Evolutionary conservation across 92 coral and sea anemone genomes (phyloP), one percentile per base, ranked within the genome.

Genomic region (Pocillopora meandrina): DNA sequence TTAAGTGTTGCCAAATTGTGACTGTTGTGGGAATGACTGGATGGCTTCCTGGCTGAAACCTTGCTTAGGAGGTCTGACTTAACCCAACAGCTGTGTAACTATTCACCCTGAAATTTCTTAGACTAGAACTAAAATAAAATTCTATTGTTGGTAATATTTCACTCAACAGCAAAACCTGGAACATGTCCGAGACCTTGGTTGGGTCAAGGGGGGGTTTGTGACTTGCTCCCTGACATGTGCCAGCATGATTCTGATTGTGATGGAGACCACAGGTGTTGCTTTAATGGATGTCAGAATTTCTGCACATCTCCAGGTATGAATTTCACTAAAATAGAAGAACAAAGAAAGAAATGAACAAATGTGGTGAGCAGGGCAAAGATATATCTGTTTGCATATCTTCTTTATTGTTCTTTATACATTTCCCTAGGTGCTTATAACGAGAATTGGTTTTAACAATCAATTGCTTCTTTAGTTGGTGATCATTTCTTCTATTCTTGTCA

Each of bases 181-280:
- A 88, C 69, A 63, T 94, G 98, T 66, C 95, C 93, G 56, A 90
- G 67, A 64, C 93, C 98, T 47, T 92, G 95, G 93, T 92, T 90
- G 75, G 98, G 98, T 26, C 75, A 89, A 35, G 76, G 72, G 26
- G 98, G 98, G n/a, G 56, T 89, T 70, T 94, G 98, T 76, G 92
- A 94, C 26, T 83, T 1, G 52, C 98, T 93, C 23, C 95, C 93
- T 12, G 93, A 90, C 86, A 88, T 75, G 92, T 94, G 98, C 26
- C 84, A 35, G 36, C 86, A 58, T 2, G 95, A 94, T 64, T 65
- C 47, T 56, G 78, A 90, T 12, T 94, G 98, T 61, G 67, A 74
- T 12, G 84, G 84, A 79, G 91, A 84, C 65, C 80, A 85, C 56
- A 92, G 86, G 57, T 94, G 98, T 63, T 94, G 98, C 75, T 84